Evolutionary conservation across 2,113 vertebrate species (phyloP), one percentile per base, ranked within the genome.

Genomic region (Notothenia rossii): DNA sequence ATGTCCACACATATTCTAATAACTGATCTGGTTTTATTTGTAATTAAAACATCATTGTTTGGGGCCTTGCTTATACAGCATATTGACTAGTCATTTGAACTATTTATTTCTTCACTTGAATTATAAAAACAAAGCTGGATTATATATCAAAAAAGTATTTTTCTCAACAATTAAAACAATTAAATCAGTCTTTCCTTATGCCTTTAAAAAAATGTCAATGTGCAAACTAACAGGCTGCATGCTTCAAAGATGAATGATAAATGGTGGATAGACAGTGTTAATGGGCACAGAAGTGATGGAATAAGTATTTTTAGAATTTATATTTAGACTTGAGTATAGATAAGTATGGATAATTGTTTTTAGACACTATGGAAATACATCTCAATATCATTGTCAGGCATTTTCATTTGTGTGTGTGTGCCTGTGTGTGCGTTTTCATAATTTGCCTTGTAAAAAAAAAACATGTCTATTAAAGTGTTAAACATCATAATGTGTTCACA

Each of bases 401-500:
- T 53, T 53, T 60, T 43, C 56, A 15, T 72, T 60, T 33, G 59
- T 66, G 51, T 17, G 25, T 50, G 43, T 79, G 63, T 60, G 50
- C 20, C 8, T 65, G 49, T 75, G 20, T 40, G 49, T 51, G 17
- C 7, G 49, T 68, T 29, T 64, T 94, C 89, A 89, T 92, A 91
- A 22, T 22, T 94, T 96, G 94, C 94, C 94, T 96, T 95, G 50
- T 77, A 56, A 72, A 78, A 81, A 92, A 51, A 36, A 65, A 69
- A 61, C 3, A 0, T 94, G 86, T 91, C 82, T 86, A 89, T 93
- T 90, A 91, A 92, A 89, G 89, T 93, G 90, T 95, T 91, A 89
- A 90, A 88, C 20, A 55, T 48, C 76, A 66, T 87, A 93, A 89
- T 93, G 91, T 93, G 87, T 87, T 89, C 92, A 88, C 92, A 93